These are phyloP conservation scores for Mycalesis mineus DNA, from an alignment of 2,888 invertebrate genomes.

Conservation along the genomic window DNA sequence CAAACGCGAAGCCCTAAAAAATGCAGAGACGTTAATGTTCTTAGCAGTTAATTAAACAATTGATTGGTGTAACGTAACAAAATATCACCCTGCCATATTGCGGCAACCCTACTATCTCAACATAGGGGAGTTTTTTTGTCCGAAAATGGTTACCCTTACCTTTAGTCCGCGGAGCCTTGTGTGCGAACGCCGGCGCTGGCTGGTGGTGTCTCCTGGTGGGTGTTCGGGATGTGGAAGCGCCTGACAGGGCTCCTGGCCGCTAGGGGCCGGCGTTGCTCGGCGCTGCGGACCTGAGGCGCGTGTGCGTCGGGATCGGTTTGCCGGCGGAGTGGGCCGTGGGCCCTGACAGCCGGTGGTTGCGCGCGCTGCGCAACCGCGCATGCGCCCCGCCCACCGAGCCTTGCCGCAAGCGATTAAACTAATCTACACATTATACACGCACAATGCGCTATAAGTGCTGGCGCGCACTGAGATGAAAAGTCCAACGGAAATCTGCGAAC, in stretches of 20 bases:
- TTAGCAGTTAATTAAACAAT: slow-evolving; percentile 17
- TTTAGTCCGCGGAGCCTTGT: slow-evolving; percentile 66
- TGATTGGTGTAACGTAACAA: slow-evolving; percentile 20
- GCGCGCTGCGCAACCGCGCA: slow-evolving; percentile 65
- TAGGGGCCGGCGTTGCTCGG: slow-evolving; percentile 73
- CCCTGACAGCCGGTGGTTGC: slow-evolving; percentile 50
- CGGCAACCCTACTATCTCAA: slow-evolving; percentile 43
- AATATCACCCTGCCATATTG: slow-evolving; percentile 45
- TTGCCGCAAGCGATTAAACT: slow-evolving; percentile 42
- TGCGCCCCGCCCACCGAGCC: slow-evolving; percentile 41
- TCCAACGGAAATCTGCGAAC: slow-evolving; percentile 4
- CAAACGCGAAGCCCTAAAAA: slow-evolving; percentile 48
- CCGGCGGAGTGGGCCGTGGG: slow-evolving; percentile 63
- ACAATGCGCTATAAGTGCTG: slow-evolving; percentile 25
- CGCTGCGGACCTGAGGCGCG: slow-evolving; percentile 64
- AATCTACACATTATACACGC: slow-evolving; percentile 38
- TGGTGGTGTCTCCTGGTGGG: slow-evolving; percentile 48
- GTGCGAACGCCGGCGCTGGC: slow-evolving; percentile 68
- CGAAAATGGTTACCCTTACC: slow-evolving; percentile 56
- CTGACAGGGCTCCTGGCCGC: slow-evolving; percentile 72
- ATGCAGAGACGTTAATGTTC: slow-evolving; percentile 41
- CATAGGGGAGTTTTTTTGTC: slow-evolving; percentile 27
- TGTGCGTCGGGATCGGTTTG: slow-evolving; percentile 65
- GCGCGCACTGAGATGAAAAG: slow-evolving; percentile 11
- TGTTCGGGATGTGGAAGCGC: slow-evolving; percentile 55